phyloP scores from a whole-genome alignment of 2,797 vertebrate species.

The Anniella stebbinsi region DNA sequence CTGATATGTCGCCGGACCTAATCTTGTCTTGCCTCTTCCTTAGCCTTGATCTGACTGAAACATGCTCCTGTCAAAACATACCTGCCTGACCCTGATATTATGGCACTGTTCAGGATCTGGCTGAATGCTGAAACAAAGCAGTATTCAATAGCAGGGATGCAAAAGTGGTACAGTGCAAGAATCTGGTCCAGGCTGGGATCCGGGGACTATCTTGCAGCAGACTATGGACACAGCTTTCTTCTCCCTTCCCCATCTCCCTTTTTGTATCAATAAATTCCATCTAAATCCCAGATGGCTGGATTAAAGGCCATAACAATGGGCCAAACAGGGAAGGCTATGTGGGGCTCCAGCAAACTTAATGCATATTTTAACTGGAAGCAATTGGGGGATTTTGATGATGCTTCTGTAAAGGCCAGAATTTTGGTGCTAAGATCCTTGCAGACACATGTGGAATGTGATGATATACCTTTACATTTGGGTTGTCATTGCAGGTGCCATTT shows the following conservation, averaged over 20 bases:
- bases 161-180: neutral
- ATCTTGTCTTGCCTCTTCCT: neutral
- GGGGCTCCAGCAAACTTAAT: neutral
- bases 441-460: neutral
- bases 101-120: neutral
- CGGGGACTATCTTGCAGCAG: neutral
- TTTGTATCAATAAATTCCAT: neutral
- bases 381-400: neutral
- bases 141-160: neutral
- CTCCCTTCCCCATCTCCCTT: too few relatives aligned
- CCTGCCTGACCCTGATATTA: neutral
- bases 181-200: neutral
- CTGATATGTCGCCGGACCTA: neutral
- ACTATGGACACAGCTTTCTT: neutral
- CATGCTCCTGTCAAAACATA: neutral
- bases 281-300: neutral
- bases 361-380: neutral
- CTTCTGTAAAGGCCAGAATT: neutral
- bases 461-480: neutral
- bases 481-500: neutral
- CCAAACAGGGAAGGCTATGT: neutral
- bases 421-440: neutral
- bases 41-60: neutral
- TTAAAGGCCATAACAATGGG: neutral
- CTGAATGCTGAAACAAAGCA: neutral